Evolutionary conservation across 2,113 vertebrate species (phyloP), one percentile per base, ranked within the genome.

Genomic region (Oreochromis aureus): DNA sequence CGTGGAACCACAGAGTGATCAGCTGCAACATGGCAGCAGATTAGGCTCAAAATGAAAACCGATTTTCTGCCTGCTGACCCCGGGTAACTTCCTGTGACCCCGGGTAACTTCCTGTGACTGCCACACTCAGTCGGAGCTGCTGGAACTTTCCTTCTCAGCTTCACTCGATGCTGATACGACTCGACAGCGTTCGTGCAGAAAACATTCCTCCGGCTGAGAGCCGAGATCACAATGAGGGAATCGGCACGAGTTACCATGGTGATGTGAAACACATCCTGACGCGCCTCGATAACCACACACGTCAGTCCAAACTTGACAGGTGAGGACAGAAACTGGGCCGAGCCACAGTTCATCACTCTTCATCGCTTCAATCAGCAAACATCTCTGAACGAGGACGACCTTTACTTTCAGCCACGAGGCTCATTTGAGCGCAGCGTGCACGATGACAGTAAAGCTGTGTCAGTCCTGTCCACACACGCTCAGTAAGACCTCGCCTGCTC

Each of bases 171-270:
- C 46, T 6, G 15, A 48, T 16, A 48, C 15, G 5, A 48, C 41
- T 44, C 41, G 11, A 11, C 41, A 44, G 41, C 10, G 4, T 44
- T 44, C 11, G 11, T 44, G 10, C 5, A 12, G 10, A 44, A 12
- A 44, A 12, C 46, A 6, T 48, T 48, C 15, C 15, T 48, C 13
- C 6, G 16, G 46, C 13, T 15, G 15, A 32, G 30, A 32, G 13
- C 41, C 34, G 1, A 36, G 36, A 39, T 10, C 36, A 3, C 48
- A 4, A 24, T 6, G 10, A 55, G 10, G 0, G n/a, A 24, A 24
- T 55, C 48, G 1, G 1, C 48, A 51, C 7, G 51, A 0, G 9
- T 54, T 54, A 54, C 53, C 19, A 54, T 22, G 9, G n/a, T 11
- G 53, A 54, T n/a, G 8, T n/a, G 22, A 55, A 55, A 6, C 6